A percentile compares a stretch with the other conserved stretches of the same genome.
phyloP scores from a whole-genome alignment of 2,113 vertebrate genomes.

The Pterocles orientalis region DNA sequence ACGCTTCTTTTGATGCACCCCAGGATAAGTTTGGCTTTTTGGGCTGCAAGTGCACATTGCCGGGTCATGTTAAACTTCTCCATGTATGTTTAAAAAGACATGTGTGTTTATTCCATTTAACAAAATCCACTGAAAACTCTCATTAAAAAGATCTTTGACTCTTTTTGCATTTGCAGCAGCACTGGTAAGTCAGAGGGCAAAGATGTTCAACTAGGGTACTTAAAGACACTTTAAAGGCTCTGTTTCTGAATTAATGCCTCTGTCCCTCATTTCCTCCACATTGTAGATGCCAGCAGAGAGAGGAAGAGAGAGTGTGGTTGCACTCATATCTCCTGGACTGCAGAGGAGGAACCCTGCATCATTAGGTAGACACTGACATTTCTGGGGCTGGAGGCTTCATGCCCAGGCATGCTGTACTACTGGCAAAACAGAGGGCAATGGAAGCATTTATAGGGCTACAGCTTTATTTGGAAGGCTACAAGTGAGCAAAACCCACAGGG shows the following conservation, averaged over 20 bases:
- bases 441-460: background rate
- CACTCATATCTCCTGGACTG: background rate
- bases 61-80: too few relatives aligned
- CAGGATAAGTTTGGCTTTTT: too few relatives aligned
- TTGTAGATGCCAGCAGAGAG: background rate
- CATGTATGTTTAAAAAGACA: too few relatives aligned
- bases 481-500: background rate
- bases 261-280: background rate
- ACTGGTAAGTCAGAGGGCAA: background rate
- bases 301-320: background rate
- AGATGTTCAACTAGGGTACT: background rate
- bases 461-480: background rate
- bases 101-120: background rate
- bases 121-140: background rate
- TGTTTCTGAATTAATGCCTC: background rate
- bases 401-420: background rate
- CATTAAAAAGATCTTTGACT: background rate
- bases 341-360: background rate
- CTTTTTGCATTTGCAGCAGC: background rate
- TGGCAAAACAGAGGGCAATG: background rate
- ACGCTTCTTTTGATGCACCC: too few relatives aligned
- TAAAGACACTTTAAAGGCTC: background rate
- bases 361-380: rapidly evolving
- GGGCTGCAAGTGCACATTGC: too few relatives aligned
- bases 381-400: background rate